Percentiles rank a stretch among this genome's conserved stretches.
Evolutionary conservation across 1,140 invertebrate species (phyloP).

Genomic region (Atta texana): DNA sequence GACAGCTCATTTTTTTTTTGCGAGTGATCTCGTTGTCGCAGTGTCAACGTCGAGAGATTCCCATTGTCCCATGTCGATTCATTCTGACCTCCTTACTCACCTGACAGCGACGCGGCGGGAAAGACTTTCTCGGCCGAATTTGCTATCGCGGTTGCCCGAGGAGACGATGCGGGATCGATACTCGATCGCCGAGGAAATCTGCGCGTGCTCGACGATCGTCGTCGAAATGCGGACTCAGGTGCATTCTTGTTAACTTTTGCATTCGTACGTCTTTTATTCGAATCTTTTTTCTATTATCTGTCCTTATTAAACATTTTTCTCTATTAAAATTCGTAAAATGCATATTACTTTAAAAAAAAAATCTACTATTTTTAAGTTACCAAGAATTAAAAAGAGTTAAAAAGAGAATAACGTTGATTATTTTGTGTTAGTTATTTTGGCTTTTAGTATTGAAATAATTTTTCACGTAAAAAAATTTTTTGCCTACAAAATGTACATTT

Average conservation of each 20-base stretch:
- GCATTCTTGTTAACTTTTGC: background rate
- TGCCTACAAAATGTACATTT: background rate
- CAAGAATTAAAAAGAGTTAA: too few relatives aligned
- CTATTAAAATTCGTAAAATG: background rate
- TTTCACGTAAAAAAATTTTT: background rate
- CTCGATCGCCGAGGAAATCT: slow-evolving; percentile 51
- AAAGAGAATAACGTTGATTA: background rate
- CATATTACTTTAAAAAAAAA: background rate
- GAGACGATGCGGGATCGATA: slow-evolving; percentile 60
- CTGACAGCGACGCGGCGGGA: slow-evolving; percentile 1
- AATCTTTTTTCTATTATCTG: background rate
- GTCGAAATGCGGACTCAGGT: background rate
- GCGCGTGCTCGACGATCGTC: slow-evolving; percentile 45
- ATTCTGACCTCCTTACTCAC: slow-evolving; percentile 70
- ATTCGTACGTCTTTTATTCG: background rate
- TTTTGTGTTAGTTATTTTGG: background rate
- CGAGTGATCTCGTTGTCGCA: slow-evolving; percentile 20
- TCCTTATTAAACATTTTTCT: background rate
- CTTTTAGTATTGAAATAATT: background rate
- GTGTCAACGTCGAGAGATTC: slow-evolving; percentile 56
- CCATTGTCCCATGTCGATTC: slow-evolving; percentile 71
- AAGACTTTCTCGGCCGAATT: slow-evolving; percentile 70
- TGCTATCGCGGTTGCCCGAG: slow-evolving; percentile 46
- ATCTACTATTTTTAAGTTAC: background rate
- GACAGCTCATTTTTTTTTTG: background rate